Percentiles rank a stretch among this genome's conserved stretches.
Conservation (phyloP, 2,113 vertebrate species). For the Bettongia penicillata region DNA sequence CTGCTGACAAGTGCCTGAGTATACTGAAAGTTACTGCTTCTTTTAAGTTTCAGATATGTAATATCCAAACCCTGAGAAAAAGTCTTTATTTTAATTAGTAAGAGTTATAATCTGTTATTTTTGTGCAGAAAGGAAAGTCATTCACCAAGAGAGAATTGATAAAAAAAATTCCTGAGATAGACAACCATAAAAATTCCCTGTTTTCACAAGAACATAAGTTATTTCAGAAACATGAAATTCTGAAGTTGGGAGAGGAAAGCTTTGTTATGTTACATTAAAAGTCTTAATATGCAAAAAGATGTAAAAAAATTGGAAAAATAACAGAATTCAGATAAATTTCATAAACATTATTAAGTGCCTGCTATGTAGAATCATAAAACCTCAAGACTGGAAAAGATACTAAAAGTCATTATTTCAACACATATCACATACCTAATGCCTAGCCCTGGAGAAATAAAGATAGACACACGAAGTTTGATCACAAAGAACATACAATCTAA, state of each 20-base stretch:
- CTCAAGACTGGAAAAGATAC: background rate
- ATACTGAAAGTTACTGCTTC: background rate
- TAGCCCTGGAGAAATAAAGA: background rate
- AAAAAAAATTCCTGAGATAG: conserved; percentile 50
- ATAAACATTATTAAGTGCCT: background rate
- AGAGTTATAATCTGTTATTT: background rate
- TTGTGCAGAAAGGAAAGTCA: background rate
- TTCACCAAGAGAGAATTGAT: conserved; percentile 18
- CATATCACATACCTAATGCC: background rate
- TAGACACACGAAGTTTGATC: background rate
- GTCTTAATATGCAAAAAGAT: conserved; percentile 19
- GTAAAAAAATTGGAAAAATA: conserved; percentile 13
- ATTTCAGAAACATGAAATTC: conserved; percentile 38
- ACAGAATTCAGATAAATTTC: conserved; percentile 37
- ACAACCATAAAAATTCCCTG: conserved; percentile 33
- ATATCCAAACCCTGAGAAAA: background rate
- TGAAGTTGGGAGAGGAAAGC: conserved; percentile 10
- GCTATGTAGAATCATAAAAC: background rate
- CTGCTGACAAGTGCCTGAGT: conserved; percentile 17
- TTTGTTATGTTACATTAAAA: conserved; percentile 2
- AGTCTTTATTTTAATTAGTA: background rate
- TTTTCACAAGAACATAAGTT: conserved; percentile 37
- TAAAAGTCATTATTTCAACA: background rate
- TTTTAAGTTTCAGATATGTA: background rate
- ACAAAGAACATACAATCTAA: background rate